phyloP scores from a whole-genome alignment of 1,140 invertebrate genomes.

The Acromyrmex charruanus region DNA sequence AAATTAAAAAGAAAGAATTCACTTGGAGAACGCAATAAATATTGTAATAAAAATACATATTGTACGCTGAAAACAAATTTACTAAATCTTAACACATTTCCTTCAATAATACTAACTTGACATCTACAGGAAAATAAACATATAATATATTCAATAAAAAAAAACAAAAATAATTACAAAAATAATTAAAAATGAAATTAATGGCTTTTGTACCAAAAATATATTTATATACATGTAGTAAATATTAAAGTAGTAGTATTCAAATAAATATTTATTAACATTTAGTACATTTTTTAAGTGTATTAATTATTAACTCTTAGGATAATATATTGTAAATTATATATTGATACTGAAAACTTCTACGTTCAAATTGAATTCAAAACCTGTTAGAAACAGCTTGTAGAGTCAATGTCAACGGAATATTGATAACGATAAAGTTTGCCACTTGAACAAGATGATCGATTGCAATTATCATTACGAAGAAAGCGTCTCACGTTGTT shows the following conservation, averaged over 20 bases:
- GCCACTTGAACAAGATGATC: not conserved
- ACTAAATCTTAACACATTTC: no score
- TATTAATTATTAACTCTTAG: not conserved
- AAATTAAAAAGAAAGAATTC: not conserved
- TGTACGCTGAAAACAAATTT: no score
- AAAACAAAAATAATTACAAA: no score
- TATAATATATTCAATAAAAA: no score
- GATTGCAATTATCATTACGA: slow-evolving; percentile 35
- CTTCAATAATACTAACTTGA: no score
- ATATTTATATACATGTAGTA: no score
- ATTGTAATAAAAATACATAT: not conserved
- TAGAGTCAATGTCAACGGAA: not conserved
- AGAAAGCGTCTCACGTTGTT: slow-evolving; percentile 22
- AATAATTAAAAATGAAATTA: no score
- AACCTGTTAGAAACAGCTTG: not conserved
- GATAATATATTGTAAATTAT: not conserved
- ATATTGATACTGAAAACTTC: not conserved
- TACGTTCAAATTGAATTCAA: not conserved
- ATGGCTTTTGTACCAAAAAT: no score
- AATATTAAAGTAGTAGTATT: no score
- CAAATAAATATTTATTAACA: no score
- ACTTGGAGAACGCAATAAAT: not conserved
- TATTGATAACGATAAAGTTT: slow-evolving; percentile 7
- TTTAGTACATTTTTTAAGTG: no score
- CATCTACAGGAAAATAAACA: no score